Conservation (phyloP, 1,140 invertebrate genomes). For the Glossosoma conforme region DNA sequence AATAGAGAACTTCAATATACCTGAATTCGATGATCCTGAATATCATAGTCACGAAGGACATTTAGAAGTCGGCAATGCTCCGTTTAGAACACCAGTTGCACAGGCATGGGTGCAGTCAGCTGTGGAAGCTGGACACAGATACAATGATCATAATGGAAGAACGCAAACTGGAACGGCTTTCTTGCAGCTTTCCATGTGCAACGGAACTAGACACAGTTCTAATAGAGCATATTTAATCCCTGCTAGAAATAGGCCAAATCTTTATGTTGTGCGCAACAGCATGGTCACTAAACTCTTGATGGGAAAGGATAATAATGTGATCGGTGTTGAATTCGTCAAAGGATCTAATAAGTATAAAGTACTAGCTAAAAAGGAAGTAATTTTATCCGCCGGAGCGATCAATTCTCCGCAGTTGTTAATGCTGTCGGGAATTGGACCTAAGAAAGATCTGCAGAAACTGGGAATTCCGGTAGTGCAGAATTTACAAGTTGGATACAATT, state of each 20-base stretch:
- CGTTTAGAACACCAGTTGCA: slow-evolving; percentile 58
- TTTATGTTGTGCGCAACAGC: slow-evolving; percentile 60
- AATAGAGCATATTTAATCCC: slow-evolving; percentile 71
- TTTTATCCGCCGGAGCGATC: slow-evolving; percentile 69
- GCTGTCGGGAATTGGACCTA: slow-evolving; percentile 75
- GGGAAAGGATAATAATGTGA: slow-evolving; percentile 58
- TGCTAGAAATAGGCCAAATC: slow-evolving; percentile 55
- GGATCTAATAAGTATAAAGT: slow-evolving; percentile 52
- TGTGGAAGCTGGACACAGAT: slow-evolving; percentile 59
- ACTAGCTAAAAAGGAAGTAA: slow-evolving; percentile 65
- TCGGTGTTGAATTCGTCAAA: slow-evolving; percentile 59
- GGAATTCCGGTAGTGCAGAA: slow-evolving; percentile 63
- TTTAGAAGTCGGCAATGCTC: slow-evolving; percentile 56
- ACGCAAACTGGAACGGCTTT: slow-evolving; percentile 59
- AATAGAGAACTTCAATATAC: slow-evolving; percentile 53
- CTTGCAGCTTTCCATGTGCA: slow-evolving; percentile 61
- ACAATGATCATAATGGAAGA: slow-evolving; percentile 69
- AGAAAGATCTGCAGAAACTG: slow-evolving; percentile 56
- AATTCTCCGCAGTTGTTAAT: slow-evolving; percentile 75
- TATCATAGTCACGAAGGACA: slow-evolving; percentile 50
- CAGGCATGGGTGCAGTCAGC: slow-evolving; percentile 65
- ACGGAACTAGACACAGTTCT: slow-evolving; percentile 69
- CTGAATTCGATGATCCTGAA: slow-evolving; percentile 22
- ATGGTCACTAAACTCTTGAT: slow-evolving; percentile 71
- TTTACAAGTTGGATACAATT: slow-evolving; percentile 70